phyloP scores from a whole-genome alignment of 2,113 vertebrate genomes.

The Laticauda colubrina region DNA sequence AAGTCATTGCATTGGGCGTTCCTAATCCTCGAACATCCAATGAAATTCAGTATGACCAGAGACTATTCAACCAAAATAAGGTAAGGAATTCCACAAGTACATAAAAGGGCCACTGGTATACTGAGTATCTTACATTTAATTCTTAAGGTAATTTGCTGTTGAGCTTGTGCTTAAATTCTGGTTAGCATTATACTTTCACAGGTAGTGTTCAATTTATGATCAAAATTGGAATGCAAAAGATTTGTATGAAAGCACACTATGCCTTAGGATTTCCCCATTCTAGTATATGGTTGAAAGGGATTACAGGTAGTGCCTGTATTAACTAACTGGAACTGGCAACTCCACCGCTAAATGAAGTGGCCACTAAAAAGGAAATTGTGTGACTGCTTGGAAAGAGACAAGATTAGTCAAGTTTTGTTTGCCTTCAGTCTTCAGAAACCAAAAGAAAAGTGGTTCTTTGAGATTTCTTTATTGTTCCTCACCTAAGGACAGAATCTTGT shows the following conservation, averaged over 20 bases:
- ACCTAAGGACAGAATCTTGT: not conserved
- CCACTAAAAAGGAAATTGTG: not conserved
- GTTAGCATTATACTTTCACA: not conserved
- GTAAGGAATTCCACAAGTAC: conserved; percentile 61
- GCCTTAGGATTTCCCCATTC: not conserved
- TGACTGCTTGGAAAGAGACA: not conserved
- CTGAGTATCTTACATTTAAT: not conserved
- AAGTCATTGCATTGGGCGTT: conserved; percentile 90
- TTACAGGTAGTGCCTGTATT: not conserved
- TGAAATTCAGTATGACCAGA: conserved; percentile 93
- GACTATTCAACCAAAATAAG: conserved; percentile 95
- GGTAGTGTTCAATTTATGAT: not conserved
- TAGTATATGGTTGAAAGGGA: not conserved
- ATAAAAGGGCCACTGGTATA: not conserved
- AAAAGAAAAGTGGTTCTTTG: not conserved
- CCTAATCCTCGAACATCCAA: conserved; percentile 88
- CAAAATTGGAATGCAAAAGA: not conserved
- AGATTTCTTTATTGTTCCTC: not conserved
- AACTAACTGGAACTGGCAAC: not conserved
- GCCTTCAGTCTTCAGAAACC: not conserved
- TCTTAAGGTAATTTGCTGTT: not conserved
- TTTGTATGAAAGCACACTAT: not conserved
- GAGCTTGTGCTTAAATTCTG: not conserved
- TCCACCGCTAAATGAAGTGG: not conserved
- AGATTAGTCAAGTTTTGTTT: not conserved